These are phyloP conservation scores for Cantharis rufa DNA, from an alignment of 2,888 invertebrate species.

Conservation along the genomic window DNA sequence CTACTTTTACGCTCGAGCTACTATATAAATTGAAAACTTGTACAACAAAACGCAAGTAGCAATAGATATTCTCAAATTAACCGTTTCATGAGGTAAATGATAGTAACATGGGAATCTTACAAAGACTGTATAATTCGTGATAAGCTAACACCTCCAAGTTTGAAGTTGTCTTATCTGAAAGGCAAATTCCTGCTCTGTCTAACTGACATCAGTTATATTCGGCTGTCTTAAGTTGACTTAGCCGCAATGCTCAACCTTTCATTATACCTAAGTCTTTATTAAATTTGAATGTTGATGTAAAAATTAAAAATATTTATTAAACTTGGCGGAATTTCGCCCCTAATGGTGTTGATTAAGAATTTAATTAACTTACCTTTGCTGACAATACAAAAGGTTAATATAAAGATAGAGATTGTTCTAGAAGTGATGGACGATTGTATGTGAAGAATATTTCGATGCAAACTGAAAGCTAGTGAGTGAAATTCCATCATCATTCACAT, in stretches of 20 bases:
- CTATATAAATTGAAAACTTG: constrained; percentile 42
- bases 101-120: constrained; percentile 39
- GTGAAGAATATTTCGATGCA: background rate
- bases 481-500: constrained; percentile 39
- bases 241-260: constrained; percentile 35
- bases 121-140: constrained; percentile 39
- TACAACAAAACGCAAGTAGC: constrained; percentile 10
- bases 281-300: background rate
- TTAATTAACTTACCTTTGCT: constrained; percentile 5
- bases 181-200: constrained; percentile 43
- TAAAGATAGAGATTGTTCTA: constrained; percentile 20
- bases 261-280: constrained; percentile 2
- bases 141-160: constrained; percentile 45
- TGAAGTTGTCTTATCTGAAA: constrained; percentile 45
- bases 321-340: background rate
- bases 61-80: constrained; percentile 17
- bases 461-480: background rate
- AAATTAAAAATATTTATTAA: background rate
- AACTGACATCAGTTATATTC: constrained; percentile 45
- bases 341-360: background rate
- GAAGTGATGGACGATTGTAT: constrained; percentile 8
- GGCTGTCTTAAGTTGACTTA: constrained; percentile 44
- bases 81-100: constrained; percentile 16
- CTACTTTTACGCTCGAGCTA: constrained; percentile 43
- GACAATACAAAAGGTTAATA: background rate